Conservation (phyloP, 2,888 invertebrate genomes). For the Alcis repandata region DNA sequence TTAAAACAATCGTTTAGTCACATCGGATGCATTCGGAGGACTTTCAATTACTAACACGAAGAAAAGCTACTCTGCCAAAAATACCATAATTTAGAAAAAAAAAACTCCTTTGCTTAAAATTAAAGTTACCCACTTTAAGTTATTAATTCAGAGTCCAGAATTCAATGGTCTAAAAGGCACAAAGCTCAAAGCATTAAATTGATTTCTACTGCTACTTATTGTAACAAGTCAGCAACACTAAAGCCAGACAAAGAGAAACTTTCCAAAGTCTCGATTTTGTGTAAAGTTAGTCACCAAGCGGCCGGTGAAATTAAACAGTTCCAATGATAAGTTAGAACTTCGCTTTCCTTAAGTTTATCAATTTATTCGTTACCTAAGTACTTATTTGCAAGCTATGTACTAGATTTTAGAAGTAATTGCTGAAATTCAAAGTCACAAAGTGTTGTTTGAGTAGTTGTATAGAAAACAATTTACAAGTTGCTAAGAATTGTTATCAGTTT, state of each 20-base stretch:
- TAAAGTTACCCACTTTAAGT: too few relatives aligned
- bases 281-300: constrained; percentile 13
- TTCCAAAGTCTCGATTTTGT: constrained; percentile 17
- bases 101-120: too few relatives aligned
- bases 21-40: too few relatives aligned
- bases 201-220: constrained; percentile 7
- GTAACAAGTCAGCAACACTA: background rate
- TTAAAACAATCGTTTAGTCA: too few relatives aligned
- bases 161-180: background rate
- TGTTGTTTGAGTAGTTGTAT: constrained; percentile 1
- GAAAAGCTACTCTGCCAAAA: too few relatives aligned
- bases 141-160: background rate
- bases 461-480: too few relatives aligned
- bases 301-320: constrained; percentile 19
- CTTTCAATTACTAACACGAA: too few relatives aligned
- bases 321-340: constrained; percentile 16
- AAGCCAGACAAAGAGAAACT: constrained; percentile 23
- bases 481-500: too few relatives aligned
- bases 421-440: background rate
- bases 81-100: too few relatives aligned
- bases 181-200: constrained; percentile 6
- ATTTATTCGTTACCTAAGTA: constrained; percentile 12
- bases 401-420: constrained; percentile 1
- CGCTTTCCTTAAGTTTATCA: constrained; percentile 12
- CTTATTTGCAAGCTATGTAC: background rate